These are phyloP conservation scores for Drosophila subquinaria DNA, from an alignment of 2,888 invertebrate species.

Conservation along the genomic window DNA sequence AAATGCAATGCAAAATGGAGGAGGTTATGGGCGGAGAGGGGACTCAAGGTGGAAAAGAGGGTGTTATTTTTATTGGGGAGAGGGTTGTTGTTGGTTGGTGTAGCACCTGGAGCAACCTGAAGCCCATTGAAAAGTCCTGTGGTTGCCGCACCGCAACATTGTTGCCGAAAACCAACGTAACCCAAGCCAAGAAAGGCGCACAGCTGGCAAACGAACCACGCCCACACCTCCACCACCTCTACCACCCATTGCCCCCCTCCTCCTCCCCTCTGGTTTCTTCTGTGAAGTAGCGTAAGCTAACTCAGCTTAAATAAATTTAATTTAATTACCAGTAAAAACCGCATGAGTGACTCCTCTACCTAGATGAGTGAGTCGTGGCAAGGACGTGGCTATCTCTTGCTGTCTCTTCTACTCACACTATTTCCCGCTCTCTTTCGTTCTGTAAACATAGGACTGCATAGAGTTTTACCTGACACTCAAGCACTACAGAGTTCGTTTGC, in stretches of 20 bases:
- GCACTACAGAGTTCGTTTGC: constrained; percentile 6
- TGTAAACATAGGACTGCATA: constrained; percentile 15
- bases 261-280: background rate
- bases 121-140: constrained; percentile 60
- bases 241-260: background rate
- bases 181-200: constrained; percentile 62
- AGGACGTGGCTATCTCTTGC: constrained; percentile 57
- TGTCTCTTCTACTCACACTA: constrained; percentile 21
- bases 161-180: constrained; percentile 79
- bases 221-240: background rate
- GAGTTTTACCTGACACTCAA: constrained; percentile 46
- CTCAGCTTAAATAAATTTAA: constrained; percentile 81
- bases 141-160: constrained; percentile 78
- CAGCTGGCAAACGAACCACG: constrained; percentile 24
- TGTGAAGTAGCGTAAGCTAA: constrained; percentile 52
- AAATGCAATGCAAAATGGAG: constrained; percentile 61
- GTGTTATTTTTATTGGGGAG: constrained; percentile 3
- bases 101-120: constrained; percentile 66
- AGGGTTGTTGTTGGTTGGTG: background rate
- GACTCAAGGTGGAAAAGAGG: background rate
- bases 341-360: constrained; percentile 75
- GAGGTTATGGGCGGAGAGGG: background rate
- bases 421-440: background rate
- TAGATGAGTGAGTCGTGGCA: constrained; percentile 61
- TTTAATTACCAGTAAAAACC: constrained; percentile 82